A percentile compares a stretch with the other conserved stretches of the same genome.
Evolutionary conservation across 2,888 invertebrate species (phyloP).

Genomic region (Diarsia brunnea): DNA sequence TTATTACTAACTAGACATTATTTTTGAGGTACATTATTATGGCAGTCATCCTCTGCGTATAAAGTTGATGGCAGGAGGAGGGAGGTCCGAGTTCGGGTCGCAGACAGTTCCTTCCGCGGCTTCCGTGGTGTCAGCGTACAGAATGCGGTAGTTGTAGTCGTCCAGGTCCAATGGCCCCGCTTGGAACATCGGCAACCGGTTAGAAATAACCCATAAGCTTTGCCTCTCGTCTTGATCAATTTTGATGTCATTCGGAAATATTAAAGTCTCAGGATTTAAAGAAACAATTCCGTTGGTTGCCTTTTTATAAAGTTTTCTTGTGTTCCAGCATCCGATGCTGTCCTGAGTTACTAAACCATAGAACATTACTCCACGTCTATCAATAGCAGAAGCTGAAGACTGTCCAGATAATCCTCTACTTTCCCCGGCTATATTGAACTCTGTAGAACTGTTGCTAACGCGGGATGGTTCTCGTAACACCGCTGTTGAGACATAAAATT

Average conservation of each 20-base stretch:
- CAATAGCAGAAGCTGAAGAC: conserved; percentile 94
- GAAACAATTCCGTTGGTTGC: conserved; percentile 92
- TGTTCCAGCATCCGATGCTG: conserved; percentile 95
- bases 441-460: conserved; percentile 78
- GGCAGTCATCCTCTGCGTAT: conserved; percentile 69
- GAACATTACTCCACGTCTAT: conserved; percentile 93
- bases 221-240: conserved; percentile 93
- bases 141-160: conserved; percentile 94
- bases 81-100: conserved; percentile 88
- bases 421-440: conserved; percentile 83
- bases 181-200: conserved; percentile 94
- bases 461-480: conserved; percentile 91
- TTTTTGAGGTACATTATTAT: conserved; percentile 64
- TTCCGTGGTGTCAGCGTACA: conserved; percentile 92
- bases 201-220: conserved; percentile 94
- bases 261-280: conserved; percentile 91
- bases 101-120: conserved; percentile 93
- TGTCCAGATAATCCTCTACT: conserved; percentile 92
- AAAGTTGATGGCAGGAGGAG: conserved; percentile 25
- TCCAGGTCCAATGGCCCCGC: conserved; percentile 91
- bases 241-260: conserved; percentile 96
- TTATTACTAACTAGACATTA: conserved; percentile 38
- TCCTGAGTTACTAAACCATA: conserved; percentile 95
- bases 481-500: conserved; percentile 93
- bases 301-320: conserved; percentile 92